Evolutionary conservation across 2,113 vertebrate species (phyloP).

Genomic region (Alaudala cheleensis): DNA sequence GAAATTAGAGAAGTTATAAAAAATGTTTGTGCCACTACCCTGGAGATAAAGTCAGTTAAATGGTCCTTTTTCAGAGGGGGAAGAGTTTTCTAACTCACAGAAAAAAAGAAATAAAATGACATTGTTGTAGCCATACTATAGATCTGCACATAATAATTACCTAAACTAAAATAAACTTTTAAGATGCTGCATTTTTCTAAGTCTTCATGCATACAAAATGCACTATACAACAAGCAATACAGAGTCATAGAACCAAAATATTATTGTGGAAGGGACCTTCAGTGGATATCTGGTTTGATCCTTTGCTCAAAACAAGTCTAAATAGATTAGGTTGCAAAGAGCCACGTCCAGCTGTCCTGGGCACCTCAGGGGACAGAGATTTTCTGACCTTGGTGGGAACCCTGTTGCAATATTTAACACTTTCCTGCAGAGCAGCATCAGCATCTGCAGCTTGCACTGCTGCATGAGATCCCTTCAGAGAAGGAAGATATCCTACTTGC

Average conservation of each 20-base stretch:
- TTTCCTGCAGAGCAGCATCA: background rate
- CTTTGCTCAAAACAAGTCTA: background rate
- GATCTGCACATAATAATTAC: background rate
- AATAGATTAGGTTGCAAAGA: background rate
- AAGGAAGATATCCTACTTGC: background rate
- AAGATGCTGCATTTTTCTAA: conserved; percentile 14
- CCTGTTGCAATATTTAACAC: background rate
- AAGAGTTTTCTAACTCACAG: background rate
- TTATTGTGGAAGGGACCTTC: background rate
- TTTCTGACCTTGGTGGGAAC: background rate
- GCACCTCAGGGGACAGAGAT: background rate
- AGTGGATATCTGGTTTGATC: background rate
- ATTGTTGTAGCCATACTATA: background rate
- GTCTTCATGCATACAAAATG: background rate
- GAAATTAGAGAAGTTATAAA: background rate
- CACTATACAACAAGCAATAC: background rate
- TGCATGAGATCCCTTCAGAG: background rate
- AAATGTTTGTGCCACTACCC: background rate
- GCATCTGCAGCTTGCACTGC: background rate
- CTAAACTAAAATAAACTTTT: background rate
- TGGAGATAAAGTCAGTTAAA: background rate
- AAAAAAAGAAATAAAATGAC: background rate
- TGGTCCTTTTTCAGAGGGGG: background rate
- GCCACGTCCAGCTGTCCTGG: background rate
- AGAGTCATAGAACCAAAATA: background rate